These are phyloP conservation scores for Lemur catta DNA, from an alignment of 2,797 vertebrate genomes.

Conservation along the genomic window DNA sequence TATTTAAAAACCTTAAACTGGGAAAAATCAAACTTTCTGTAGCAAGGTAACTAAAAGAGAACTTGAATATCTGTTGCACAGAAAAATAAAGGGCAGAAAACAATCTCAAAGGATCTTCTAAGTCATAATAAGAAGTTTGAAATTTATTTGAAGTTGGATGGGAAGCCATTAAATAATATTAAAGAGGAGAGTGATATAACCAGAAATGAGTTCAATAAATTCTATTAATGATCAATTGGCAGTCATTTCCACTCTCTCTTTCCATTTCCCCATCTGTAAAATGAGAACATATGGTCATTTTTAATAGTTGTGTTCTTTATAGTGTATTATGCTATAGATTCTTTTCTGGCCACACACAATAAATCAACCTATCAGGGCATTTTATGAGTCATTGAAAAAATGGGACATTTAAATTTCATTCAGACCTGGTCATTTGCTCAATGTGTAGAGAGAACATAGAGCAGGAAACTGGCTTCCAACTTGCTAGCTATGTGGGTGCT, in stretches of 20 bases:
- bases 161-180: conserved; percentile 16
- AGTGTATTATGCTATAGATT: conserved; percentile 52
- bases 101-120: neutral
- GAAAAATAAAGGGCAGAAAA: neutral
- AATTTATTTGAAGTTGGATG: conserved; percentile 11
- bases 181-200: neutral
- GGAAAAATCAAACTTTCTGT: neutral
- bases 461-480: accelerated
- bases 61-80: neutral
- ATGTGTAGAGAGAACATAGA: neutral
- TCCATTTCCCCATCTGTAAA: conserved; percentile 55
- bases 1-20: neutral
- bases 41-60: neutral
- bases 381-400: conserved; percentile 59
- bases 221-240: conserved; percentile 17
- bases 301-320: conserved; percentile 50
- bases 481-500: neutral
- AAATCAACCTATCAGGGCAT: conserved; percentile 45
- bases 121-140: neutral
- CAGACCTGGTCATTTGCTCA: neutral
- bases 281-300: conserved; percentile 51
- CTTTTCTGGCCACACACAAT: conserved; percentile 22
- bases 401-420: conserved; percentile 60
- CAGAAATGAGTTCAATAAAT: conserved; percentile 12
- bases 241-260: conserved; percentile 18